Evolutionary conservation across 1,140 invertebrate genomes (phyloP).

Genomic region (Trachymyrmex cornetzi): DNA sequence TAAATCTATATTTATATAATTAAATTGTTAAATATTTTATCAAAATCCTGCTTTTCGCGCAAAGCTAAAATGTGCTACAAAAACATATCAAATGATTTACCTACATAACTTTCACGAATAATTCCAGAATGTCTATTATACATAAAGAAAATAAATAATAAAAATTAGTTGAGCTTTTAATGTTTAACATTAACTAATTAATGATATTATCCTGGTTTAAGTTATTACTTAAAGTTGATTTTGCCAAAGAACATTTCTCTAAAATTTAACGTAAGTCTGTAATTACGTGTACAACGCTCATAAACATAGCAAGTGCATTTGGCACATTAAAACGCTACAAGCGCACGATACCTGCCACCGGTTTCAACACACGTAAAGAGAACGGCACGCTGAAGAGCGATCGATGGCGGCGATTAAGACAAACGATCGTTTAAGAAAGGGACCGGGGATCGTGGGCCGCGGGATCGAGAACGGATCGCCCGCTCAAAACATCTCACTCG

Average conservation of each 20-base stretch:
- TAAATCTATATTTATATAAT: no score
- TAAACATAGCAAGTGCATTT: constrained; percentile 17
- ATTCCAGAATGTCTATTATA: background rate
- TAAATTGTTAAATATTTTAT: no score
- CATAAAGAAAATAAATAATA: background rate
- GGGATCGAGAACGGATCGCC: constrained; percentile 84
- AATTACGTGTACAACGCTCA: background rate
- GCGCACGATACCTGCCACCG: constrained; percentile 74
- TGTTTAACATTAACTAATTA: constrained; percentile 9
- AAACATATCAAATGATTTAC: background rate
- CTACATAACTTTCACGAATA: background rate
- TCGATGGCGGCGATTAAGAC: constrained; percentile 83
- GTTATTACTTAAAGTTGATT: background rate
- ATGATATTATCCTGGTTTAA: background rate
- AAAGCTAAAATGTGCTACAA: background rate
- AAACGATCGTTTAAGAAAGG: constrained; percentile 84
- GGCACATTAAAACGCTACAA: constrained; percentile 61
- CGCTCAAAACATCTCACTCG: constrained; percentile 86
- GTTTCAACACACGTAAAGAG: constrained; percentile 62
- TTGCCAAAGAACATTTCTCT: background rate
- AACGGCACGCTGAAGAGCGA: constrained; percentile 72
- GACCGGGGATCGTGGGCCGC: constrained; percentile 67
- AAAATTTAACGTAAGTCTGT: constrained; percentile 7
- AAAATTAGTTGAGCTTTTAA: background rate
- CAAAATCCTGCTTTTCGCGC: no score